These are phyloP conservation scores for Tetanocera ferruginea DNA, from an alignment of 2,888 invertebrate genomes.

Conservation along the genomic window DNA sequence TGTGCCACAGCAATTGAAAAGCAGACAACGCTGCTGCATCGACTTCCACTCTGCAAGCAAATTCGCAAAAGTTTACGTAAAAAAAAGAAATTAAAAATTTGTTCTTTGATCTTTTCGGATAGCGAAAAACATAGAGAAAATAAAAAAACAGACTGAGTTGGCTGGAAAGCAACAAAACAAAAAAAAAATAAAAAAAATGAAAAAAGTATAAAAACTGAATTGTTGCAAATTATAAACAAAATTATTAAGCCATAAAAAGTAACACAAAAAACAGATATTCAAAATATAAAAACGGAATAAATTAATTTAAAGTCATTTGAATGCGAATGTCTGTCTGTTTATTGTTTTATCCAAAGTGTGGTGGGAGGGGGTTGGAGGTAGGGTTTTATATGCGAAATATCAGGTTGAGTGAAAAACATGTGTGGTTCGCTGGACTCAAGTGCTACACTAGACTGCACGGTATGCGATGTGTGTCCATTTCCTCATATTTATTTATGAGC, in stretches of 20 bases:
- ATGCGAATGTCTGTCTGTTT: not conserved
- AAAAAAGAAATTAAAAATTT: slow-evolving; percentile 21
- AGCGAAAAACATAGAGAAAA: not conserved
- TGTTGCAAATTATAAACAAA: slow-evolving; percentile 35
- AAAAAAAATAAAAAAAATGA: not conserved
- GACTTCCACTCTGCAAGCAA: not conserved
- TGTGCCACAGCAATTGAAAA: not conserved
- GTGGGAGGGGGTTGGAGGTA: not conserved
- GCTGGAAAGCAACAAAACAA: not conserved
- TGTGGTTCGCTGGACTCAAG: not conserved
- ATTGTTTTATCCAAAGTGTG: not conserved
- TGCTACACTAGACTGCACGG: slow-evolving; percentile 6
- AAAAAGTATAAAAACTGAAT: slow-evolving; percentile 4
- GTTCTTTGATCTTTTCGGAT: slow-evolving; percentile 26
- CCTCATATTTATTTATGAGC: slow-evolving; percentile 18
- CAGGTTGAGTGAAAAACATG: not conserved
- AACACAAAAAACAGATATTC: not conserved
- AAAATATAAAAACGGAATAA: slow-evolving; percentile 6
- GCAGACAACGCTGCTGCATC: not conserved
- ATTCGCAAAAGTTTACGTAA: not conserved
- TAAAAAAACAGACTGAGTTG: not conserved
- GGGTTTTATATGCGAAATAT: not conserved
- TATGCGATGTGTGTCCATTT: slow-evolving; percentile 19
- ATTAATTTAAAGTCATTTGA: slow-evolving; percentile 13
- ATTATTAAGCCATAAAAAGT: not conserved